Base-by-base conservation (phyloP, 2,888 invertebrate species). In the Rotaria socialis region DNA sequence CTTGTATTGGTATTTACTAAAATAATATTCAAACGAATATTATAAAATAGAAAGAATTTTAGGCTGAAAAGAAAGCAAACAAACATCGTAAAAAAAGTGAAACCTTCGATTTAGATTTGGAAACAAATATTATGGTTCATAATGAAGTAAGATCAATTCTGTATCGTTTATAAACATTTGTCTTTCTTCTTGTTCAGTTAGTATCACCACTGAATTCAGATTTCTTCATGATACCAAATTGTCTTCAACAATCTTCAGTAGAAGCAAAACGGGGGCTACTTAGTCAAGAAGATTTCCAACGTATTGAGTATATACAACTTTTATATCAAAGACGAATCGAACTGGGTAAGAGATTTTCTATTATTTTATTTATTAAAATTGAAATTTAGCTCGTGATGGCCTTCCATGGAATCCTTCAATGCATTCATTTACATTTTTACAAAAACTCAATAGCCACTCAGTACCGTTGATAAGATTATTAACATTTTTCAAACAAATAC, bases 381-480 rank as follows among this genome's bases (percentile, higher is more conserved):
- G 4, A 55, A 22, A 6, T 67, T 19, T 67, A 67, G 67, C 67
- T 67, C 67, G 67, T 67, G 67, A 67, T 14, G 67, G 67, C 35
- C 67, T 67, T 16, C 67, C 67, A 35, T 67, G 67, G 67, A 67
- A 67, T 67, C 67, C 67, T 19, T 67, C 67, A 7, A 19, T 35
- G 67, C 35, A 67, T 67, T 14, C 67, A 67, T 16, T 67, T 1
- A 67, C 35, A 27, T 67, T 67, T 35, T 16, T 67, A 67, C 67
- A 67, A 67, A 67, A 67, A 67, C 19, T 67, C 4, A 67, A 67
- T 35, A 67, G 67, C 7, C 67, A 67, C 35, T 67, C 67, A 19
- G 67, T 67, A 16, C 67, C 67, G 35, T 19, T 67, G 11, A 67
- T 67, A 67, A 35, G 67, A 67, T 67, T 67, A 67, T 67, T 67